A percentile compares a stretch with the other conserved stretches of the same genome.
phyloP scores from a whole-genome alignment of 2,888 invertebrate genomes.

The Acrocyrtus sp. region DNA sequence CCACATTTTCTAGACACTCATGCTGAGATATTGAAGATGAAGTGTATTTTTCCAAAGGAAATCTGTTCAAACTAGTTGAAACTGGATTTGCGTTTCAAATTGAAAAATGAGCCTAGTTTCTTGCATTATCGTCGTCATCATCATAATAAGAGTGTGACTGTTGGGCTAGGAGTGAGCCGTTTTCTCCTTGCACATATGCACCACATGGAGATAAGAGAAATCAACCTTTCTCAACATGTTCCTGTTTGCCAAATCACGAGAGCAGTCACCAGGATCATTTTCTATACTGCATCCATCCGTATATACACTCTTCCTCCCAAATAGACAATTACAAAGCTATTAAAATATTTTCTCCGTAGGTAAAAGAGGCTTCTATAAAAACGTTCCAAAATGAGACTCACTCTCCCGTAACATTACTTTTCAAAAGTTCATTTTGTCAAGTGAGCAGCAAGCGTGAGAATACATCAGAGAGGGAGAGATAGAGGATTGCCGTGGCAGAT shows the following conservation, averaged over 20 bases:
- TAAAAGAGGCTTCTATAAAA: constrained; percentile 6
- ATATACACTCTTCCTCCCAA: background rate
- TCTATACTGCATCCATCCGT: background rate
- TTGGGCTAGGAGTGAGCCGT: too few relatives aligned
- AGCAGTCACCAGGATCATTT: background rate
- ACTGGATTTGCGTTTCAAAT: constrained; percentile 27
- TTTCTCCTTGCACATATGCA: background rate
- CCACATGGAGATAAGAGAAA: background rate
- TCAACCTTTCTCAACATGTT: constrained; percentile 8
- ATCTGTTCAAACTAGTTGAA: constrained; percentile 28
- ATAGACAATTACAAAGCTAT: background rate
- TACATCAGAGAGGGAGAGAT: background rate
- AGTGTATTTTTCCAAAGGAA: background rate
- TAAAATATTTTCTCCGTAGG: background rate
- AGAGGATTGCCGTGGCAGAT: background rate
- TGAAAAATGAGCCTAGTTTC: constrained; percentile 19
- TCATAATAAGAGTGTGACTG: constrained; percentile 9
- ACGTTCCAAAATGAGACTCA: constrained; percentile 37
- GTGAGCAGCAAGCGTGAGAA: background rate
- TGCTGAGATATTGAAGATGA: background rate
- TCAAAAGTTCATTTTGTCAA: constrained; percentile 34
- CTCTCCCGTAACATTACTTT: constrained; percentile 47
- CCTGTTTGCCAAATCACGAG: constrained; percentile 8
- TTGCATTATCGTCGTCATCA: constrained; percentile 6
- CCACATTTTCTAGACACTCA: constrained; percentile 1